Conservation (phyloP, 2,797 vertebrate species). For the Luscinia megarhynchos region DNA sequence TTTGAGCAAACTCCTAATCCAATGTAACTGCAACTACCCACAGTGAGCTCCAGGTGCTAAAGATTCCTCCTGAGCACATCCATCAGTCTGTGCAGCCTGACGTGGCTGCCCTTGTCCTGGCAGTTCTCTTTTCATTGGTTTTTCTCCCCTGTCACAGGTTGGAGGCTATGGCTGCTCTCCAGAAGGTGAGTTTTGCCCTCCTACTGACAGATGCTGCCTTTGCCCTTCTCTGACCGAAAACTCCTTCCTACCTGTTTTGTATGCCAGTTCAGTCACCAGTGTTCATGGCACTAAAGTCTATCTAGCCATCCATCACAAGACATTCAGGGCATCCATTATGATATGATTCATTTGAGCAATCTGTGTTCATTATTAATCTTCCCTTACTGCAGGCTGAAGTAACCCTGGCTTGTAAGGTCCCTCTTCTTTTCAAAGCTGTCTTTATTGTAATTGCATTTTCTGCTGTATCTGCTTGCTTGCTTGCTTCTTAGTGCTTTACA, state of each 20-base stretch:
- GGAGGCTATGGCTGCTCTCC: background rate
- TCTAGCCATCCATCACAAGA: constrained; percentile 61
- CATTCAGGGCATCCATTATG: constrained; percentile 47
- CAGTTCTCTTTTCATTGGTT: background rate
- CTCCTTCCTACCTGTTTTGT: constrained; percentile 39
- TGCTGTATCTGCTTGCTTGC: background rate
- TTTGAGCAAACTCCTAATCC: background rate
- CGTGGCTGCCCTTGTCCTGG: background rate
- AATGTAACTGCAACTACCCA: background rate
- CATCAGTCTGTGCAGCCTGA: background rate
- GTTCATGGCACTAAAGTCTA: constrained; percentile 37
- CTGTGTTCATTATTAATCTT: constrained; percentile 46
- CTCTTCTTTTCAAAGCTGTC: background rate
- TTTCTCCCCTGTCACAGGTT: background rate
- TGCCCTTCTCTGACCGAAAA: constrained; percentile 35
- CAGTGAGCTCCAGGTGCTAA: background rate
- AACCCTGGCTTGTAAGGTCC: constrained; percentile 17
- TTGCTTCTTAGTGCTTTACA: constrained; percentile 4
- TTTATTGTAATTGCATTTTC: background rate
- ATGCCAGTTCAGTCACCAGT: constrained; percentile 21
- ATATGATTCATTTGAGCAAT: constrained; percentile 54
- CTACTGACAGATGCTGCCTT: background rate
- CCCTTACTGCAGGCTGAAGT: constrained; percentile 32
- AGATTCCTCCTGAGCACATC: background rate
- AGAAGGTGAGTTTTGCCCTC: background rate